Conservation (phyloP, 2,113 vertebrate genomes). For the Elephas maximus region DNA sequence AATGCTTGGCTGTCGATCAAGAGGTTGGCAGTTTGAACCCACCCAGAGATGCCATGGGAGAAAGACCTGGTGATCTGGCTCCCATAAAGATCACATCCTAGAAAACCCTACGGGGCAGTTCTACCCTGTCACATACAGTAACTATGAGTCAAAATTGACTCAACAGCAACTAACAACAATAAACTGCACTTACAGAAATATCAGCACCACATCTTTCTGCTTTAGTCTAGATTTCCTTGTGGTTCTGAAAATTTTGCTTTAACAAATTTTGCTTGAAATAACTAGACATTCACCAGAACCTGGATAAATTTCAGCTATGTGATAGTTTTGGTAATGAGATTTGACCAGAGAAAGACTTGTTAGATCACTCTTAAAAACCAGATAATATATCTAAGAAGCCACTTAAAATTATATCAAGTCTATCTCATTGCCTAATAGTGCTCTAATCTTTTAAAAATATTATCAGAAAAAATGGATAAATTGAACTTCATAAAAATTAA, state of each 20-base stretch:
- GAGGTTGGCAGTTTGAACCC: background rate
- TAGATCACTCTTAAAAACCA: constrained; percentile 16
- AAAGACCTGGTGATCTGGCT: background rate
- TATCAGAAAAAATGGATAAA: constrained; percentile 31
- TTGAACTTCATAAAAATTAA: constrained; percentile 19
- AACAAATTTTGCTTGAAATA: constrained; percentile 46
- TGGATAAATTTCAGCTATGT: background rate
- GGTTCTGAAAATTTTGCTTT: background rate
- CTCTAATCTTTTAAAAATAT: constrained; percentile 36
- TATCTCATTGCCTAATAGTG: background rate
- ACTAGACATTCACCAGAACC: background rate
- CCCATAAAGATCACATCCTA: background rate
- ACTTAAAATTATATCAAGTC: constrained; percentile 18
- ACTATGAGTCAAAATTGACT: background rate
- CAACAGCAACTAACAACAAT: background rate
- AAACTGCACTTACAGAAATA: constrained; percentile 29
- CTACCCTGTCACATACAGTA: background rate
- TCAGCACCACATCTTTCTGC: background rate
- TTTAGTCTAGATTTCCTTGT: background rate
- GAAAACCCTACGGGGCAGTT: background rate
- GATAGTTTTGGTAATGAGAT: background rate
- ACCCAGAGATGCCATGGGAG: background rate
- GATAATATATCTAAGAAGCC: constrained; percentile 12
- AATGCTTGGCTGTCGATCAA: background rate
- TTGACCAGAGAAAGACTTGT: constrained; percentile 16